Percentiles rank a stretch among this genome's conserved stretches.
Conservation (phyloP, 2,888 invertebrate species). For the Leucania comma region DNA sequence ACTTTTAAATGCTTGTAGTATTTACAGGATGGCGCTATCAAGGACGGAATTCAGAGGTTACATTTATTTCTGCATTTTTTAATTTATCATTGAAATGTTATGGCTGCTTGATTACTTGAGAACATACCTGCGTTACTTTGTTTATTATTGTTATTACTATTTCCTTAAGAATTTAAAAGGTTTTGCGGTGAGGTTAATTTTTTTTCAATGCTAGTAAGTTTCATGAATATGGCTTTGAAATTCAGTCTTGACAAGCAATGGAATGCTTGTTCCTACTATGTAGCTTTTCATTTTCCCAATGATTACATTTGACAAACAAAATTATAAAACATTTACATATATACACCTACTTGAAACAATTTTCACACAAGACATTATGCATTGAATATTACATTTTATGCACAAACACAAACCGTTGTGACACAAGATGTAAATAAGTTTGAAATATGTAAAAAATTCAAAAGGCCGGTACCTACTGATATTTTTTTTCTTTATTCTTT, state of each 20-base stretch:
- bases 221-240: neutral
- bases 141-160: neutral
- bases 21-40: conserved; percentile 26
- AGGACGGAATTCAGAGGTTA: conserved; percentile 28
- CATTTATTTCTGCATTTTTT: neutral
- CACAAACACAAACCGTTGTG: conserved; percentile 5
- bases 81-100: conserved; percentile 8
- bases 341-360: neutral
- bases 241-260: neutral
- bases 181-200: neutral
- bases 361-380: conserved; percentile 3
- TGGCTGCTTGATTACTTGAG: neutral
- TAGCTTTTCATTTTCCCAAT: neutral
- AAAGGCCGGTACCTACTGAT: conserved; percentile 14
- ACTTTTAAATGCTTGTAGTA: conserved; percentile 29
- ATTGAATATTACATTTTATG: conserved; percentile 1
- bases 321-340: no score
- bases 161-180: conserved; percentile 7
- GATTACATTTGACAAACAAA: neutral
- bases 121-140: neutral
- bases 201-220: neutral
- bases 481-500: conserved; percentile 3
- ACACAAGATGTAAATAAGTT: conserved; percentile 31
- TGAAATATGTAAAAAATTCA: conserved; percentile 18
- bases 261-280: neutral